Base-by-base conservation (phyloP, 1,140 invertebrate species). In the Apis dorsata region DNA sequence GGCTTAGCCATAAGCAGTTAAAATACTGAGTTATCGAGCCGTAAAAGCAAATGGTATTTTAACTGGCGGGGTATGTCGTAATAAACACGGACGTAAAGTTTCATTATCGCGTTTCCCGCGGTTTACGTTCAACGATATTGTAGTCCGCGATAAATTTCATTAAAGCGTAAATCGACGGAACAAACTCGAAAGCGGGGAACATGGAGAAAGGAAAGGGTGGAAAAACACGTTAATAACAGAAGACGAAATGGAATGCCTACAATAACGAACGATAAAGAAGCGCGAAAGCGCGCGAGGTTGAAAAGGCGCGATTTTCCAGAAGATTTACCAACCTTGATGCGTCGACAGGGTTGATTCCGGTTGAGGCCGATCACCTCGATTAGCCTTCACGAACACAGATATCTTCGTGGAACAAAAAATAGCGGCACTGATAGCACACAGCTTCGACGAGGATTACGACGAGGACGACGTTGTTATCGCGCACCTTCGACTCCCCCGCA, bases 291-390 rank as follows among this genome's bases (percentile, higher is more conserved):
- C n/a, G n/a, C n/a, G n/a, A n/a, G 24, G 24, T 24, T 24, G 24
- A 24, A 24, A 8, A 49, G 9, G 55, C 0, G 44, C 28, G 19
- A 11, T 21, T 34, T 13, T n/a, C 13, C 17, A 21, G 21, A 24
- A 1, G 19, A 21, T 60, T 8, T 59, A 90, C 91, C 89, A 82
- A 93, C 93, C 93, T 91, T 90, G 87, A 80, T 89, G 85, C 89
- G 90, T 90, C 92, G 92, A 93, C 93, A 93, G 93, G 92, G 79
- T 93, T 92, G 88, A 34, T 83, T 90, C 84, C 55, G 73, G 74
- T n/a, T 68, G 68, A 77, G 72, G 74, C 57, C 44, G 17, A 59
- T 66, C 79, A 53, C 63, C 62, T 80, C 72, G 83, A 79, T 74
- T 62, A 34, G 55, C 53, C 68, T 82, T 49, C 19, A 57, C 65